These are phyloP conservation scores for Lithobius niger DNA, from an alignment of 1,140 invertebrate species.

Conservation along the genomic window DNA sequence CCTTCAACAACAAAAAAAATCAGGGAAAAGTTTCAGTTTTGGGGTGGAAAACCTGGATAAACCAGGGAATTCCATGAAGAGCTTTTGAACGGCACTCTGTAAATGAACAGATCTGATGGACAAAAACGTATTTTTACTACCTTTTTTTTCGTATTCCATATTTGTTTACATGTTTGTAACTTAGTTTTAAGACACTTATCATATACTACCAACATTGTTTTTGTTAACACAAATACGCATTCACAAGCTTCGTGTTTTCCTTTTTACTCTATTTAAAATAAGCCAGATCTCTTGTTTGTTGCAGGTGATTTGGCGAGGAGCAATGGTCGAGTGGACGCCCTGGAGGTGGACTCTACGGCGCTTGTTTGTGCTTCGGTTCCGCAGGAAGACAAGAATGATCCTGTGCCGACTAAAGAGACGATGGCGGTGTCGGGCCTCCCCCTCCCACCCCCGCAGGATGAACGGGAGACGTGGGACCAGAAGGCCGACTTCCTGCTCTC, in stretches of 20 bases:
- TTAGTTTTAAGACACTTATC: neutral
- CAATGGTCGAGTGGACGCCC: neutral
- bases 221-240: too few species aligned
- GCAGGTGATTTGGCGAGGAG: neutral
- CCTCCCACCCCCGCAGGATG: conserved; percentile 6
- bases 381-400: neutral
- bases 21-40: too few species aligned
- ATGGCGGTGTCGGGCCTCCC: conserved; percentile 6
- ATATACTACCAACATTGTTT: neutral
- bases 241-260: neutral
- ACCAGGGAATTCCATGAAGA: too few species aligned
- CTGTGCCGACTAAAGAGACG: neutral
- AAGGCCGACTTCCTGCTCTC: conserved; percentile 36
- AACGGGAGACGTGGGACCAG: conserved; percentile 28
- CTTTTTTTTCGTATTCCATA: neutral
- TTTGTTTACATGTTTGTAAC: neutral
- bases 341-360: too few species aligned
- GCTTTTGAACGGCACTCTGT: too few species aligned
- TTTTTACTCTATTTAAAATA: neutral
- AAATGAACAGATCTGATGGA: too few species aligned
- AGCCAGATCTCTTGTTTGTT: neutral
- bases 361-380: too few species aligned
- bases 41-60: too few species aligned
- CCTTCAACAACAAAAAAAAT: too few species aligned
- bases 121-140: neutral